These are phyloP conservation scores for Cerceris ruficornis DNA, from an alignment of 2,888 invertebrate species.

Conservation along the genomic window DNA sequence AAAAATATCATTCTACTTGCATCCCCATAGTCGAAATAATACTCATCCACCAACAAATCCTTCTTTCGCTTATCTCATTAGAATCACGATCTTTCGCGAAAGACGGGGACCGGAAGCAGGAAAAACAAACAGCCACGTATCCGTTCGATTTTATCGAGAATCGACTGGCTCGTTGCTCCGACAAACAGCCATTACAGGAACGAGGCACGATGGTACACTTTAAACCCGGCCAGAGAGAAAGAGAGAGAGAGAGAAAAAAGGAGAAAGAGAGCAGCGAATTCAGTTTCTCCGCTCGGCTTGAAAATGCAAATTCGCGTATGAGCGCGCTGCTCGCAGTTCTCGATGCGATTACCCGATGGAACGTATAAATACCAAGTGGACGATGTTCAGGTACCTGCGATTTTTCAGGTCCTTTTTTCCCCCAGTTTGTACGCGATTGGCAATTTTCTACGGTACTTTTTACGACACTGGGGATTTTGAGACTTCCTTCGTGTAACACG, in stretches of 20 bases:
- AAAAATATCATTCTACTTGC: too few species aligned
- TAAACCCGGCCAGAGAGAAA: background rate
- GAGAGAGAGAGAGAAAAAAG: too few species aligned
- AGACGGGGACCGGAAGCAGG: constrained; percentile 8
- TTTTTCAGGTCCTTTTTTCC: background rate
- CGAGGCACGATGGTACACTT: background rate
- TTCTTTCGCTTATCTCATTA: background rate
- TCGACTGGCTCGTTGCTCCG: constrained; percentile 20
- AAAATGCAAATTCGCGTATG: constrained; percentile 24
- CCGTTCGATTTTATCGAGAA: constrained; percentile 36
- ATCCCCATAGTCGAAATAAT: too few species aligned
- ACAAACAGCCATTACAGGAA: constrained; percentile 22
- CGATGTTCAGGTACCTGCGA: background rate
- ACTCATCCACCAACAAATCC: background rate
- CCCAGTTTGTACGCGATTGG: background rate
- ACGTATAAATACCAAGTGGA: background rate
- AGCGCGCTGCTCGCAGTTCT: background rate
- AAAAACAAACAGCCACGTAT: constrained; percentile 8
- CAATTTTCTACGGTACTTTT: background rate
- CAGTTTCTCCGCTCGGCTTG: constrained; percentile 13
- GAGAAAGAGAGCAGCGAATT: background rate
- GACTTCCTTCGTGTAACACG: too few species aligned
- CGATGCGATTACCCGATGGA: background rate
- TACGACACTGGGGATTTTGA: too few species aligned
- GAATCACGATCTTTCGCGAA: background rate